Evolutionary conservation across 2,797 vertebrate species (phyloP), one percentile per base, ranked within the genome.

Genomic region (Squalus acanthias): DNA sequence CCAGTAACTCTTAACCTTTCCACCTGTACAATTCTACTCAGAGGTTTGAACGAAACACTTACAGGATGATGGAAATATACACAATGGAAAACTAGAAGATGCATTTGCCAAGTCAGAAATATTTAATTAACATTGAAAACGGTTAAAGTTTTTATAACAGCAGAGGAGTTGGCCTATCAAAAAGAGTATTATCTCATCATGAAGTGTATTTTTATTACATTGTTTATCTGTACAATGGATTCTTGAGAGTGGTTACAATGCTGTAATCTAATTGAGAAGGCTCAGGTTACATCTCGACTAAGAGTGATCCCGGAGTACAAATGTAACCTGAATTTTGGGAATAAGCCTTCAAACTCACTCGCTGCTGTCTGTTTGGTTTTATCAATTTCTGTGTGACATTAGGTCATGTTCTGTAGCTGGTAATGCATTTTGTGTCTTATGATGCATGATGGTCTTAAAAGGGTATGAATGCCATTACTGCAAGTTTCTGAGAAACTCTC

Each of bases 121-220:
- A 72, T 63, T 72, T 72, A 26, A 26, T 53, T 69, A 70, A 95
- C 1, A 12, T 95, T 72, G 24, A 69, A 70, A 65, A 93, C 7
- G 33, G 65, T 65, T 63, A 70, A 70, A 39, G 92, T n/a, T 69
- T 72, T 92, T 70, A 20, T 72, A 53, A 72, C 39, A 53, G 39
- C 63, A 72, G 93, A 26, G 39, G 15, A 94, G 63, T 50, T 94
- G 65, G n/a, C 9, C 33, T 50, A 70, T 70, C 24, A 46, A 72
- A 72, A 70, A 95, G 93, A 95, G 69, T 70, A 72, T 95, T 70
- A 70, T 72, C 46, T 50, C 24, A 70, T 95, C n/a, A 50, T 95
- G 93, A 72, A 95, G 26, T 95, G 46, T 72, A 53, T 70, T 95
- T 72, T 70, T 95, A 70, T 95, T 70, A 72, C 67, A 63, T 22